phyloP scores from a whole-genome alignment of 37 sponge, comb jelly and placozoan species.

The Beroe forskalii region DNA sequence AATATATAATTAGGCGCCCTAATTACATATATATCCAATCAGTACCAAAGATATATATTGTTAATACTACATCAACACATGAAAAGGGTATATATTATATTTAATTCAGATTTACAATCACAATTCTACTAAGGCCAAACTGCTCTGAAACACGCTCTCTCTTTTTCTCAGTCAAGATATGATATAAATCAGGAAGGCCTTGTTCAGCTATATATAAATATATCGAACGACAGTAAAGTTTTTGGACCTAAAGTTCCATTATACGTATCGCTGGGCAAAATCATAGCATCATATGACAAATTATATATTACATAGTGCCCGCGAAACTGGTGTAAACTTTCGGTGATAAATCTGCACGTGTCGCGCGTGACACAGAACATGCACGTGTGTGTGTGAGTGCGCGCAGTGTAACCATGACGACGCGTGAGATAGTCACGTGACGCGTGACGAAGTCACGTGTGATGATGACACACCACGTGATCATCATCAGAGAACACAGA shows the following conservation, averaged over 20 bases:
- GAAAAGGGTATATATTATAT: background rate
- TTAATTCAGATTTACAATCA: background rate
- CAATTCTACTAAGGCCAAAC: background rate
- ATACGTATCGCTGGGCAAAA: background rate
- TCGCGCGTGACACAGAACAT: background rate
- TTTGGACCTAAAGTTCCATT: background rate
- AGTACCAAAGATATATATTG: background rate
- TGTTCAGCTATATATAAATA: background rate
- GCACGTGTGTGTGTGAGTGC: no score
- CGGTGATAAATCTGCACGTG: background rate
- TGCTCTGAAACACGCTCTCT: background rate
- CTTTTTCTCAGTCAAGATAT: background rate
- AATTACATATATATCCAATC: background rate
- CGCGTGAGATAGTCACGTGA: background rate
- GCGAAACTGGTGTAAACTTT: background rate
- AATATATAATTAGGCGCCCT: background rate
- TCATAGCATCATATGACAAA: background rate
- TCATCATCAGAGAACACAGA: background rate
- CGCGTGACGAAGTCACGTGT: conserved; percentile 1
- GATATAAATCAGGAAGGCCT: background rate
- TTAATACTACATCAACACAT: background rate
- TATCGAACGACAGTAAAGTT: background rate
- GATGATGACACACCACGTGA: background rate
- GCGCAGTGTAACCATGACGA: background rate
- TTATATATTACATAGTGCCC: background rate